Percentiles rank a stretch among this genome's conserved stretches.
Conservation (phyloP, 2,113 vertebrate genomes). For the Rhabdomys dilectus region DNA sequence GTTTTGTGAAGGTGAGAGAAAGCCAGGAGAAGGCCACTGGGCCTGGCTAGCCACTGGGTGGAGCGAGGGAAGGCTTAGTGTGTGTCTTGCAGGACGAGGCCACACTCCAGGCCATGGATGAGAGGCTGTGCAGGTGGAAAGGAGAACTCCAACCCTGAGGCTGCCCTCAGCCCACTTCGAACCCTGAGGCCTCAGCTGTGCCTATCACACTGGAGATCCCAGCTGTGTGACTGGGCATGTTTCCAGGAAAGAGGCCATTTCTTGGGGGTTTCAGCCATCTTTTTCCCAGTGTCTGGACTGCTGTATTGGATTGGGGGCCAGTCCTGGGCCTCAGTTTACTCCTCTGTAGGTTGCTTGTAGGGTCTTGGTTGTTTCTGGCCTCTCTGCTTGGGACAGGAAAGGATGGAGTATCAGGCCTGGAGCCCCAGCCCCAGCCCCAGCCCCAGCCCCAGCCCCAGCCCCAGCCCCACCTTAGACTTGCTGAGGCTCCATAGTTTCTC, state of each 20-base stretch:
- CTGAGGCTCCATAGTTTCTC: neutral
- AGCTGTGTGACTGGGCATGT: neutral
- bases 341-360: neutral
- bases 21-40: neutral
- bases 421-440: neutral
- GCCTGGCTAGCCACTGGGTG: neutral
- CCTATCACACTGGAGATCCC: neutral
- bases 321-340: neutral
- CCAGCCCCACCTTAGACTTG: neutral
- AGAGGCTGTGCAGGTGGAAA: conserved; percentile 92
- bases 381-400: neutral
- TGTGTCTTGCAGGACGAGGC: conserved; percentile 90
- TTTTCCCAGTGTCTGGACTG: neutral
- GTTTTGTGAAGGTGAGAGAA: conserved; percentile 94
- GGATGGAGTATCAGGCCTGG: neutral
- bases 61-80: neutral
- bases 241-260: neutral
- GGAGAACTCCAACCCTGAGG: conserved; percentile 67
- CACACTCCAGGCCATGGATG: conserved; percentile 92
- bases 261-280: neutral
- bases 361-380: neutral
- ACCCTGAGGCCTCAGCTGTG: neutral
- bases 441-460: neutral
- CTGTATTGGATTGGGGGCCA: neutral
- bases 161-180: neutral